These are phyloP conservation scores for Macrostomum lignano DNA, from an alignment of 1,140 invertebrate species.

Conservation along the genomic window DNA sequence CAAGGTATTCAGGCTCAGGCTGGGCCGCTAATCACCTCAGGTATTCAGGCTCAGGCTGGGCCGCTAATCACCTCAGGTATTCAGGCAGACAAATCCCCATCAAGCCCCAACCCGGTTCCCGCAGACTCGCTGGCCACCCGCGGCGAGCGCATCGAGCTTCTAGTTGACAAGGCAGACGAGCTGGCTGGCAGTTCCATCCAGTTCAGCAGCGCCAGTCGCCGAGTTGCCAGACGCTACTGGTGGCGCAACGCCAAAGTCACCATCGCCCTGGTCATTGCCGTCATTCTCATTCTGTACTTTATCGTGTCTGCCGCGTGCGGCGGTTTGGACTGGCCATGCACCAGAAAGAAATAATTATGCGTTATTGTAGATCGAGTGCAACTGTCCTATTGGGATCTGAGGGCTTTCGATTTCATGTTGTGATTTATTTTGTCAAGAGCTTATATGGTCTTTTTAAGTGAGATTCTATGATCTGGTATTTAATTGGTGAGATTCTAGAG, in stretches of 20 bases:
- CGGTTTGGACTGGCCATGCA: slow-evolving; percentile 42
- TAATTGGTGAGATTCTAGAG: no score
- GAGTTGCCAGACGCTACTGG: slow-evolving; percentile 52
- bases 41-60: no score
- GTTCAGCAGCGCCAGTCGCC: slow-evolving; percentile 53
- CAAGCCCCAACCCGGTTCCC: slow-evolving; percentile 19
- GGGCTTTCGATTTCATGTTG: no score
- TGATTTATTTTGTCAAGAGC: no score
- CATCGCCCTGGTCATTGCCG: slow-evolving; percentile 35
- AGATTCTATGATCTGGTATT: no score
- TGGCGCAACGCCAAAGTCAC: slow-evolving; percentile 78
- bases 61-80: no score
- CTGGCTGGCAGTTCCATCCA: slow-evolving; percentile 55
- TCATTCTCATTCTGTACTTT: slow-evolving; percentile 46
- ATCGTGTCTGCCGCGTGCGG: slow-evolving; percentile 57
- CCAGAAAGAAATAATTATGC: background rate
- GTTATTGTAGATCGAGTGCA: no score
- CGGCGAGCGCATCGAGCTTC: slow-evolving; percentile 54
- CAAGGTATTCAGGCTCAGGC: no score
- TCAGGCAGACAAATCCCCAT: no score
- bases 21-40: no score
- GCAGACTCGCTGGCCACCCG: slow-evolving; percentile 49
- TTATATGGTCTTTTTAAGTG: no score
- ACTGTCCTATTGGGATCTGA: no score
- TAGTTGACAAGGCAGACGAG: slow-evolving; percentile 67